Conservation (phyloP, 2,797 vertebrate genomes). For the Cyprinella venusta region DNA sequence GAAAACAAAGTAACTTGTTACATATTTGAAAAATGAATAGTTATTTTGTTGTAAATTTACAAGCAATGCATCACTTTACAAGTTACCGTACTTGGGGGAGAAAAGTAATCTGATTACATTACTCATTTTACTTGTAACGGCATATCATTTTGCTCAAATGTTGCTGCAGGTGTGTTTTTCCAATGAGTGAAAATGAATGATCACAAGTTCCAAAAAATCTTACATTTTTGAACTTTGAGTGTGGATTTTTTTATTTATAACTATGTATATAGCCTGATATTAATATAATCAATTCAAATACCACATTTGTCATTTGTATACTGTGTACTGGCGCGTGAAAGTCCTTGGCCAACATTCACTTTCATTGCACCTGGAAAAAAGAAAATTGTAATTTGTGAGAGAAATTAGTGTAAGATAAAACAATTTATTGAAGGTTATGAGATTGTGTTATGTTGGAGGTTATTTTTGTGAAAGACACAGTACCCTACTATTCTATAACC, state of each 20-base stretch:
- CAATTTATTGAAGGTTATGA: background rate
- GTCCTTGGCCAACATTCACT: background rate
- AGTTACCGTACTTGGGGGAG: background rate
- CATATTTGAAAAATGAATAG: background rate
- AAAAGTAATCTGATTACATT: background rate
- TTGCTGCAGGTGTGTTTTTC: background rate
- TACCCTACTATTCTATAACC: no score
- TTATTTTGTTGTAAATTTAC: background rate
- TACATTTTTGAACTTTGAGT: background rate
- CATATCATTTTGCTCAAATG: background rate
- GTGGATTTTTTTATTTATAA: background rate
- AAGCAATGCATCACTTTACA: background rate
- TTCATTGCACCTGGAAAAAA: background rate
- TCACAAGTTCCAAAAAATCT: background rate
- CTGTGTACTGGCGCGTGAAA: background rate
- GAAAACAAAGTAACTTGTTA: background rate
- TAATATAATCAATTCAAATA: background rate
- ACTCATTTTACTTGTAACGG: background rate
- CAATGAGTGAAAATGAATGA: background rate
- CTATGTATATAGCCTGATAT: background rate
- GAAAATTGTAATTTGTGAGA: background rate
- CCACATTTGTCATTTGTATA: background rate
- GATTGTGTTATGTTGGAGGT: background rate
- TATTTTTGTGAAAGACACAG: constrained; percentile 12
- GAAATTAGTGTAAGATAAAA: background rate